Evolutionary conservation across 1,140 invertebrate species (phyloP), one percentile per base, ranked within the genome.

Genomic region (Holotrichia oblita): DNA sequence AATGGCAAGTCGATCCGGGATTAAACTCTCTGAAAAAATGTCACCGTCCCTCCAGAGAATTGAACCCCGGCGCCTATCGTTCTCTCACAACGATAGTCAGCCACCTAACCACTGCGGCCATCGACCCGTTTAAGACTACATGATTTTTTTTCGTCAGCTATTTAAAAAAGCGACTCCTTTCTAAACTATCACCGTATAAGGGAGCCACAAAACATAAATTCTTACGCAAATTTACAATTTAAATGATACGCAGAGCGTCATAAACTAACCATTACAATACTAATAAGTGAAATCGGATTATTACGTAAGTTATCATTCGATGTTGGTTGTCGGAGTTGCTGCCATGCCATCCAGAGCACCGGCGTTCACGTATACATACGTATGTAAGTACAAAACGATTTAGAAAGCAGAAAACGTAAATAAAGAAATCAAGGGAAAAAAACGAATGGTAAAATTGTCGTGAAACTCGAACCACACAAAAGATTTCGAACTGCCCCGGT

Each of bases 401-500:
- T 69, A 69, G 61, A 69, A 69, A 27, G 61, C 76, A 55, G 69
- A n/a, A 22, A 78, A 78, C 40, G 48, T 72, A 41, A 78, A 40
- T 69, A 72, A 72, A 78, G 42, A 69, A 78, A 78, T 78, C 59
- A 34, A 72, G 61, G 17, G 3, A 76, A 76, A 78, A 78, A 42
- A 69, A 61, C 17, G 40, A 78, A 42, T 34, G 61, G 61, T 69
- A 27, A 69, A 69, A 69, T 69, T 69, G 61, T 69, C 61, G 61
- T 69, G 22, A 69, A 69, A 69, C 61, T 27, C 61, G 61, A 69
- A 69, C 61, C 22, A 69, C 61, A 69, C 61, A 69, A 69, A 78
- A 73, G 77, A 69, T 78, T 73, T 72, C 77, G 77, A 41, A 74
- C 69, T 78, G 72, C 72, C 41, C 77, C 72, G 72, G 40, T 72